Evolutionary conservation across 2,797 vertebrate genomes (phyloP).

Genomic region (Heterohyrax brucei): DNA sequence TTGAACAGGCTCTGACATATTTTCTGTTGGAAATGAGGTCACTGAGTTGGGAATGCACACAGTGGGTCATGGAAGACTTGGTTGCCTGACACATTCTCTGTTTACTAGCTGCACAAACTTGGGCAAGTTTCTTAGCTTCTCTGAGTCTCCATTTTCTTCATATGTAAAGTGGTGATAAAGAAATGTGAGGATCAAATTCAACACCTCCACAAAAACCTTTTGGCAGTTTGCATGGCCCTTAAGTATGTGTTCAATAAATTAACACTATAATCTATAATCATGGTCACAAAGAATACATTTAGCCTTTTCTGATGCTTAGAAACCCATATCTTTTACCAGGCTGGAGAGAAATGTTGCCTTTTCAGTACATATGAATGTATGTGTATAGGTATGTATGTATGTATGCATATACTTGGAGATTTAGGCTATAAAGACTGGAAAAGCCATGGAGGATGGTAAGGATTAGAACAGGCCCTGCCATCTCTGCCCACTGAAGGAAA

Average conservation of each 20-base stretch:
- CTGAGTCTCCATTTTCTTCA: slow-evolving; percentile 25
- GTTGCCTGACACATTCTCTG: background rate
- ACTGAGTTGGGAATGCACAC: slow-evolving; percentile 35
- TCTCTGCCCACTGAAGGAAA: slow-evolving; percentile 63
- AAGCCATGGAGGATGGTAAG: background rate
- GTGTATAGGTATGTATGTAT: background rate
- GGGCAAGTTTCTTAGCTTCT: background rate
- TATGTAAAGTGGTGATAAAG: slow-evolving; percentile 43
- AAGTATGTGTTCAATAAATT: background rate
- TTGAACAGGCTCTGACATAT: slow-evolving; percentile 1
- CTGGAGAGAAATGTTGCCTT: background rate
- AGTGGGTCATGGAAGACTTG: slow-evolving; percentile 26
- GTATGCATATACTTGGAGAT: background rate
- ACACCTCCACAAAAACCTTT: slow-evolving; percentile 32
- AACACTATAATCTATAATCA: background rate
- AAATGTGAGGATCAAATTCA: slow-evolving; percentile 53
- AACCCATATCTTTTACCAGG: background rate
- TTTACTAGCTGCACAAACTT: slow-evolving; percentile 28
- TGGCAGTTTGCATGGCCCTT: background rate
- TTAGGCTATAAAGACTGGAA: background rate
- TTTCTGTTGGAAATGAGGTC: slow-evolving; percentile 19
- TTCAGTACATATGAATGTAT: background rate
- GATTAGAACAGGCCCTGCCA: slow-evolving; percentile 8
- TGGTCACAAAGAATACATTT: background rate
- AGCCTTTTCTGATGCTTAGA: background rate